phyloP scores from a whole-genome alignment of 2,888 invertebrate genomes.

The Thymelicus acteon region DNA sequence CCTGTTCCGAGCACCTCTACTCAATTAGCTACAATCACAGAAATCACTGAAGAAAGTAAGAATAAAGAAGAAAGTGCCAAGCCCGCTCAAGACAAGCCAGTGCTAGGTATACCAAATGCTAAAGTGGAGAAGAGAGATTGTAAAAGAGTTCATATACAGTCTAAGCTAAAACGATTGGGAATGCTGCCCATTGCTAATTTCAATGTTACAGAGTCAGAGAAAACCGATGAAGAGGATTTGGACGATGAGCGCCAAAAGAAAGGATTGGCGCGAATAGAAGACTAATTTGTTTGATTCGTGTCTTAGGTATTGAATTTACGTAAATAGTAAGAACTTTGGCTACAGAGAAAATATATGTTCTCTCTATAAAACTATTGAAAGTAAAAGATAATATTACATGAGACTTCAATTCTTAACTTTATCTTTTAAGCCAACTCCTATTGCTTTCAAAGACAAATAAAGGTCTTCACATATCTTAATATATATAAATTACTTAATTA shows the following conservation, averaged over 20 bases:
- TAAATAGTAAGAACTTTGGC: too few relatives aligned
- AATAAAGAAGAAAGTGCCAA: background rate
- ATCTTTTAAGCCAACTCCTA: too few relatives aligned
- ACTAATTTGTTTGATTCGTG: background rate
- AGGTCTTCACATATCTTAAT: too few relatives aligned
- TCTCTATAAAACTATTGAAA: too few relatives aligned
- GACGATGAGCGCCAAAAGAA: background rate
- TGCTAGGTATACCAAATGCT: constrained; percentile 30
- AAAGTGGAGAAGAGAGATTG: constrained; percentile 46
- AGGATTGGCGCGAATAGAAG: background rate
- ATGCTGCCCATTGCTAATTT: constrained; percentile 59
- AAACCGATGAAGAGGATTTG: background rate
- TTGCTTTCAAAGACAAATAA: too few relatives aligned
- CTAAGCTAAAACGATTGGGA: constrained; percentile 59
- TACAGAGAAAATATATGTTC: too few relatives aligned
- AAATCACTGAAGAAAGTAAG: background rate
- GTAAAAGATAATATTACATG: too few relatives aligned
- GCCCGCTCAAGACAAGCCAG: background rate
- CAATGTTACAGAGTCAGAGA: constrained; percentile 21
- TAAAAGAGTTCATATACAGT: constrained; percentile 53
- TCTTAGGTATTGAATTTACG: too few relatives aligned
- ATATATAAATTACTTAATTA: too few relatives aligned
- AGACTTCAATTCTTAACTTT: too few relatives aligned
- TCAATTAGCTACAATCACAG: constrained; percentile 1
- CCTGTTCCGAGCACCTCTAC: background rate